Base-by-base conservation (phyloP, 2,888 invertebrate species). In the Sinotaia quadrata region DNA sequence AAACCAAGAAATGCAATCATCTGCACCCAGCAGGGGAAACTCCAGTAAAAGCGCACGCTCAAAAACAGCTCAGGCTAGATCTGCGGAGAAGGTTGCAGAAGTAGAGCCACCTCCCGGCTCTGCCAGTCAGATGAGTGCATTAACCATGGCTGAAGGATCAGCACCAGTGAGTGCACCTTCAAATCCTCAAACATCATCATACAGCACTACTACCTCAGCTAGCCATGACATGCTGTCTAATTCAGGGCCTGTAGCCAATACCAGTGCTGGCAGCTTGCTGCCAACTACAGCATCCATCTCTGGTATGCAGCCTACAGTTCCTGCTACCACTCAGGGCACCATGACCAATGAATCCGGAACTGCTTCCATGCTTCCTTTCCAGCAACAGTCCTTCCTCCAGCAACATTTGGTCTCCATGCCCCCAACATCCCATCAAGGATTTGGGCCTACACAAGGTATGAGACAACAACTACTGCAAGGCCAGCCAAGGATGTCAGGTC, bases 1-100 rank as follows among this genome's bases (percentile, higher is more conserved):
- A n/a, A 79, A 78, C 56, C 74, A 68, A 37, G 73, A 73, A 21
- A 52, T 65, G 10, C 65, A 68, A 12, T 65, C 68, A 27, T 68
- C 73, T 5, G 34, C 70, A 7, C 57, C 68, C 15, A 37, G 61
- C 3, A 56, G 56, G n/a, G 65, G 65, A 8, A 70, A 62, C 34
- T 65, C 52, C 51, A 66, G 61, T 37, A 68, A 70, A 21, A 71
- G 71, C 24, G 70, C 69, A 24, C 72, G 69, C 18, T 68, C 69
- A 47, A 68, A 72, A 34, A 71, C 67, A 24, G 72, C 70, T 12
- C 57, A 61, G 1, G 47, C 61, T n/a, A 54, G 56, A 18, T 21
- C 41, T 7, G 7, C 65, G 31, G 65, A 65, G 37, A 59, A 52
- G 65, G 15, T 47, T n/a, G 37, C 21, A 15, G 54, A 56, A 8